phyloP scores from a whole-genome alignment of 2,888 invertebrate genomes.

The Tolmerus cingulatus region DNA sequence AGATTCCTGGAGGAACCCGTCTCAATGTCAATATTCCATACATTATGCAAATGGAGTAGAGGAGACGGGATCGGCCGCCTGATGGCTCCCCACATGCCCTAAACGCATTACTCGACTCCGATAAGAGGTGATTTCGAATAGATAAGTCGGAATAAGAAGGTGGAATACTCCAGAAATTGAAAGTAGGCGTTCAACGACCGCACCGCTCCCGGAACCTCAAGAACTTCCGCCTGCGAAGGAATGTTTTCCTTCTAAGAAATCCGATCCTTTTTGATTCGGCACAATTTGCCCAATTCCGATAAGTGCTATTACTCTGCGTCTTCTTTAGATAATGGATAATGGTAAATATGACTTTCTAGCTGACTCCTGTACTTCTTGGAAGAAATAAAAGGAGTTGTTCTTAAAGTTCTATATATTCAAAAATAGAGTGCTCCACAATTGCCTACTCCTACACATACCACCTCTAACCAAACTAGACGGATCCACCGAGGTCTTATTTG shows the following conservation, averaged over 20 bases:
- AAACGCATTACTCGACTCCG: not conserved
- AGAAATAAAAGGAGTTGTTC: not conserved
- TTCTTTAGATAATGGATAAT: not conserved
- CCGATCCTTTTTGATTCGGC: not conserved
- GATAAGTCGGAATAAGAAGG: not conserved
- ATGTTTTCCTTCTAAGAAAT: not conserved
- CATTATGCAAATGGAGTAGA: not conserved
- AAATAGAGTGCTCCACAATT: too few species aligned
- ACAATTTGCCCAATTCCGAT: not conserved
- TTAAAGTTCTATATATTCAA: too few species aligned
- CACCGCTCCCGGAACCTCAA: not conserved
- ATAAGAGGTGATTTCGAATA: not conserved
- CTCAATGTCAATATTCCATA: not conserved
- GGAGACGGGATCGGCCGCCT: not conserved
- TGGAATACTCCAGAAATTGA: not conserved
- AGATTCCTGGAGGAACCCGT: not conserved
- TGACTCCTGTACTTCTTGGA: not conserved
- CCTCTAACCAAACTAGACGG: too few species aligned
- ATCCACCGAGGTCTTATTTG: too few species aligned
- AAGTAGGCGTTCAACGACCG: not conserved
- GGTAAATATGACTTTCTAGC: not conserved
- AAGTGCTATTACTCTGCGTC: not conserved
- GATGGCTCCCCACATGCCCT: not conserved
- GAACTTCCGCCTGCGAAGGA: not conserved
- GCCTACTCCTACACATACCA: too few species aligned